These are phyloP conservation scores for Clarias pachynema DNA, from an alignment of 2,797 vertebrate species.

Conservation along the genomic window DNA sequence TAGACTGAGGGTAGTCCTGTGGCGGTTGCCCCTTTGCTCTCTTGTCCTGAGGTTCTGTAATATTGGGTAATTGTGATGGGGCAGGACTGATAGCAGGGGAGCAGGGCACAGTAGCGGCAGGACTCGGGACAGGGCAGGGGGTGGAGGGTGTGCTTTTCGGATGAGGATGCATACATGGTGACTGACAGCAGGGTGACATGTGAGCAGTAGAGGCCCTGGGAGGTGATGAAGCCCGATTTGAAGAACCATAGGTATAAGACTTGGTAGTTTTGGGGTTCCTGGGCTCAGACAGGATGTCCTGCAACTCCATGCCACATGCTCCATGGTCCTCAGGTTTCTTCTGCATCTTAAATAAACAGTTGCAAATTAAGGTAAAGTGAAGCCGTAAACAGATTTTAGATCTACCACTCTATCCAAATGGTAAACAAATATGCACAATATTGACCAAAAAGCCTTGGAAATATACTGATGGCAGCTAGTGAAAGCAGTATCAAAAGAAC, in stretches of 20 bases:
- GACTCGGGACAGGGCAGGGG: constrained; percentile 75
- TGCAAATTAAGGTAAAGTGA: background rate
- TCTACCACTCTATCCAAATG: constrained; percentile 10
- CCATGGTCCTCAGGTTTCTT: constrained; percentile 82
- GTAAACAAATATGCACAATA: constrained; percentile 23
- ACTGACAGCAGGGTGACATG: constrained; percentile 90
- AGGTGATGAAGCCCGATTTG: constrained; percentile 77
- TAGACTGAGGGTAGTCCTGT: constrained; percentile 78
- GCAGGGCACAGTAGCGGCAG: constrained; percentile 75
- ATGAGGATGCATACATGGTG: constrained; percentile 79
- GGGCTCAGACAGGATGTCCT: constrained; percentile 80
- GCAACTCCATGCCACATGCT: constrained; percentile 73
- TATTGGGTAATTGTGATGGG: constrained; percentile 78
- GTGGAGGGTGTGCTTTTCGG: constrained; percentile 87
- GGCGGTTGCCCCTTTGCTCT: constrained; percentile 78
- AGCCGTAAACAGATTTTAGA: constrained; percentile 16
- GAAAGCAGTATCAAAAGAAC: constrained; percentile 14
- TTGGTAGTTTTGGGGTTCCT: constrained; percentile 86
- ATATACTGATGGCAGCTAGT: constrained; percentile 6
- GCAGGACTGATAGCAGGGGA: constrained; percentile 84
- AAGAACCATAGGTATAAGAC: constrained; percentile 84
- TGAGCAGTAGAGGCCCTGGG: constrained; percentile 76
- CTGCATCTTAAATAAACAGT: constrained; percentile 67
- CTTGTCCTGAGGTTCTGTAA: constrained; percentile 78
- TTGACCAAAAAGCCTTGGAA: background rate